phyloP scores from a whole-genome alignment of 2,888 invertebrate species.

The Cheilosia grossa region DNA sequence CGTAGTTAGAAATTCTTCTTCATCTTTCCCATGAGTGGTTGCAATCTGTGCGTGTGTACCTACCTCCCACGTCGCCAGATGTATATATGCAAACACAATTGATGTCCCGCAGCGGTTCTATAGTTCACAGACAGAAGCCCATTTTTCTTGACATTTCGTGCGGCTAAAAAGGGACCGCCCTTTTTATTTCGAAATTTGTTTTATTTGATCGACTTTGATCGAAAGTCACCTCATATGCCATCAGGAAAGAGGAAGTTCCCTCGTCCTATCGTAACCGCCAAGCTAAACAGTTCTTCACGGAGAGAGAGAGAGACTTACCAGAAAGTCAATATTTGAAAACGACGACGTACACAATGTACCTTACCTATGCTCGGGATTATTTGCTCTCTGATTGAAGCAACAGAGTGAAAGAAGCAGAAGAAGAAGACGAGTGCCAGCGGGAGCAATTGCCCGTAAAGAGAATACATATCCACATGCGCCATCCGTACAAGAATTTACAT shows the following conservation, averaged over 20 bases:
- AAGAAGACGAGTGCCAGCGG: conserved; percentile 38
- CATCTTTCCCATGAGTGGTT: conserved; percentile 32
- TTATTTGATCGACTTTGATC: conserved; percentile 73
- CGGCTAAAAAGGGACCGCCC: conserved; percentile 16
- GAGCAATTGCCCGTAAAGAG: conserved; percentile 68
- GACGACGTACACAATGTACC: conserved; percentile 24
- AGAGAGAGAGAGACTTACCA: conserved; percentile 41
- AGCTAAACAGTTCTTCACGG: background rate
- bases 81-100: conserved; percentile 31
- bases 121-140: conserved; percentile 39
- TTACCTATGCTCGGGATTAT: conserved; percentile 52
- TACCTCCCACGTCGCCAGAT: background rate
- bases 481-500: conserved; percentile 58
- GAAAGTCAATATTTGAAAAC: conserved; percentile 71
- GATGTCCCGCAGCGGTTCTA: conserved; percentile 42
- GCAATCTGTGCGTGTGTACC: conserved; percentile 23
- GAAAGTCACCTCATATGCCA: conserved; percentile 26
- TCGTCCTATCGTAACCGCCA: background rate
- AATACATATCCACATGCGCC: conserved; percentile 48
- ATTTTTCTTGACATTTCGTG: conserved; percentile 35
- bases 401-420: background rate
- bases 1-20: conserved; percentile 39
- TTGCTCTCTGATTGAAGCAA: conserved; percentile 68
- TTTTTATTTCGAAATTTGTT: conserved; percentile 19
- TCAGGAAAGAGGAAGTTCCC: background rate